A percentile compares a stretch with the other conserved stretches of the same genome.
Evolutionary conservation across 1,140 invertebrate genomes (phyloP).

Genomic region (Solenopsis fugax): DNA sequence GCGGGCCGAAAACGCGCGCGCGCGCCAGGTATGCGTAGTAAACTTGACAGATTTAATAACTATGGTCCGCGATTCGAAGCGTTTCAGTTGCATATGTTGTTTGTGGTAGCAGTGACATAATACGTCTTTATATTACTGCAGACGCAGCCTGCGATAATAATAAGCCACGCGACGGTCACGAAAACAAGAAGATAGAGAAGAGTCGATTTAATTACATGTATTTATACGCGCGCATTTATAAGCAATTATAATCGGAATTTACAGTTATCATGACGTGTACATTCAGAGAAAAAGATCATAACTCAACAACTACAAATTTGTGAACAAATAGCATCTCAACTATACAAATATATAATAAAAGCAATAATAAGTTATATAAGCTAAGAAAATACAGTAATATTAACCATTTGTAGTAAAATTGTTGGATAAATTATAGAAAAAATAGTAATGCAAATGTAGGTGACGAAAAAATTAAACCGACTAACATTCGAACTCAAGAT

Average conservation of each 20-base stretch:
- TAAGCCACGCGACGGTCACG: background rate
- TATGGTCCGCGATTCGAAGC: background rate
- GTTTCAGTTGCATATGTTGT: background rate
- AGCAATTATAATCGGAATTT: background rate
- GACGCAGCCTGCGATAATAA: slow-evolving; percentile 18
- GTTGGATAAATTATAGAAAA: no score
- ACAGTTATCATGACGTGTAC: background rate
- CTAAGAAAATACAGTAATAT: no score
- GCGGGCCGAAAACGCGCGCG: slow-evolving; percentile 6
- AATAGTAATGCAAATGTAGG: no score
- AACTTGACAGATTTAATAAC: slow-evolving; percentile 48
- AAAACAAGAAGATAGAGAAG: background rate
- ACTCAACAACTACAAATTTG: no score
- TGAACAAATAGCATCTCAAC: no score
- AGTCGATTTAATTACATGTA: background rate
- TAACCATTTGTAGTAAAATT: no score
- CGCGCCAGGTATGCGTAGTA: slow-evolving; percentile 30
- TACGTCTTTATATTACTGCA: slow-evolving; percentile 3
- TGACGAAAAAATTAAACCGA: no score
- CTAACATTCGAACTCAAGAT: no score
- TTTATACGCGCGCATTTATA: background rate
- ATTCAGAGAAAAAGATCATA: no score
- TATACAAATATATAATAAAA: no score
- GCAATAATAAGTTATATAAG: no score
- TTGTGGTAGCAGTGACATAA: slow-evolving; percentile 25